A percentile compares a stretch with the other conserved stretches of the same genome.
These are phyloP conservation scores for Thripadectes ignobilis DNA, from an alignment of 2,797 vertebrate genomes.

Conservation along the genomic window DNA sequence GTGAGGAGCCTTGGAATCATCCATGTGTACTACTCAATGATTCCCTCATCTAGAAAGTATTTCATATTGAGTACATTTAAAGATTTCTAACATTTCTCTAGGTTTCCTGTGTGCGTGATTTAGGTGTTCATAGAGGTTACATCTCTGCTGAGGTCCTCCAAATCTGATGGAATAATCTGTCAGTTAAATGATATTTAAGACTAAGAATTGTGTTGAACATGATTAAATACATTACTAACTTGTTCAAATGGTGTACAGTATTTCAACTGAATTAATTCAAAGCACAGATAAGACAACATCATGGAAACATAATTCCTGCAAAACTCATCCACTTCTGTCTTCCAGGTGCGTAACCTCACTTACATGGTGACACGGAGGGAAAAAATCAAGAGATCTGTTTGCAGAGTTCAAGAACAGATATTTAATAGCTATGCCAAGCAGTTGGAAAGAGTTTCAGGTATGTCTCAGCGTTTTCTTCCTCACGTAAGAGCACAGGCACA, in stretches of 20 bases:
- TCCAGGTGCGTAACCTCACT: conserved; percentile 94
- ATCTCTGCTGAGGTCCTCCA: background rate
- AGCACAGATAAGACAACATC: background rate
- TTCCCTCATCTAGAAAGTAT: background rate
- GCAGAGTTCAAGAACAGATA: conserved; percentile 96
- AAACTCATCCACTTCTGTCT: conserved; percentile 27
- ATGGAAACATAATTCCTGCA: background rate
- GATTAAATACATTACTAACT: background rate
- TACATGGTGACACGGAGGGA: conserved; percentile 98
- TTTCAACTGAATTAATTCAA: background rate
- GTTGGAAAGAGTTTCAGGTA: conserved; percentile 87
- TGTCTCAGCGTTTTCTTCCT: background rate
- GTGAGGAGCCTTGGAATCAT: background rate
- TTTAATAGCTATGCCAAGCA: conserved; percentile 89
- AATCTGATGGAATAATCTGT: background rate
- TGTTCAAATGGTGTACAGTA: background rate
- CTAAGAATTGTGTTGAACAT: background rate
- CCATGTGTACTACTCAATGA: rapidly evolving
- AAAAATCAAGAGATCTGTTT: conserved; percentile 95
- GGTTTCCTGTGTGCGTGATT: background rate
- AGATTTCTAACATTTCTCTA: background rate
- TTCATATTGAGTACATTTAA: background rate
- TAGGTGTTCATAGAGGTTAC: background rate
- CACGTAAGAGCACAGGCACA: background rate
- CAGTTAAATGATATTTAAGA: background rate